Evolutionary conservation across 2,797 vertebrate species (phyloP).

Genomic region (Acropternis orthonyx): DNA sequence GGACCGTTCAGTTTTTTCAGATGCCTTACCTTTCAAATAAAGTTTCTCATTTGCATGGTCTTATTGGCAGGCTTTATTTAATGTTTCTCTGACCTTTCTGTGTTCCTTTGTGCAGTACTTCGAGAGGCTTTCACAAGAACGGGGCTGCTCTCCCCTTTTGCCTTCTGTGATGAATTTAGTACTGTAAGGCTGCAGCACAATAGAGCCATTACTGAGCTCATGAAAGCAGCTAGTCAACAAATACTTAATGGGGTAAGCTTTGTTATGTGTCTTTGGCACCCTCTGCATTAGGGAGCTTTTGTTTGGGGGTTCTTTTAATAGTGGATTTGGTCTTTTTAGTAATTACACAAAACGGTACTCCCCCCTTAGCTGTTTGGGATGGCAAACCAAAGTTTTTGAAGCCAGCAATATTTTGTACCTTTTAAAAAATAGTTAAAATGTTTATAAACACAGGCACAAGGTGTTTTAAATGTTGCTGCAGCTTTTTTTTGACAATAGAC

Average conservation of each 20-base stretch:
- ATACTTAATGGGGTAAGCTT: slow-evolving; percentile 80
- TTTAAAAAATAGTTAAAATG: background rate
- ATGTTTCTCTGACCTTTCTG: background rate
- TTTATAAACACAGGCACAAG: background rate
- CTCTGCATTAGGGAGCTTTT: background rate
- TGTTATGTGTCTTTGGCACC: background rate
- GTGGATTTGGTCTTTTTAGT: background rate
- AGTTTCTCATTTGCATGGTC: background rate
- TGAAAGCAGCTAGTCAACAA: slow-evolving; percentile 82
- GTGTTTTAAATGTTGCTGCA: background rate
- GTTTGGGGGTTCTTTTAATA: background rate
- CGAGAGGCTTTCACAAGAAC: slow-evolving; percentile 89
- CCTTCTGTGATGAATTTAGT: slow-evolving; percentile 94
- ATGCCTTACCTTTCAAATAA: background rate
- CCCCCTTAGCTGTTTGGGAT: background rate
- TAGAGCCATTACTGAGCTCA: slow-evolving; percentile 89
- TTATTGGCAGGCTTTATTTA: background rate
- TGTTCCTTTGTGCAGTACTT: slow-evolving; percentile 67
- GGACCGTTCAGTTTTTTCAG: background rate
- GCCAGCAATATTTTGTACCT: background rate
- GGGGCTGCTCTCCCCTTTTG: slow-evolving; percentile 91
- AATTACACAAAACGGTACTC: background rate
- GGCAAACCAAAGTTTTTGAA: background rate
- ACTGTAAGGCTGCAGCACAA: slow-evolving; percentile 93
- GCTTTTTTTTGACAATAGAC: background rate